These are phyloP conservation scores for Spongia lamella DNA, from an alignment of 37 sponge, comb jelly and placozoan species.

Conservation along the genomic window DNA sequence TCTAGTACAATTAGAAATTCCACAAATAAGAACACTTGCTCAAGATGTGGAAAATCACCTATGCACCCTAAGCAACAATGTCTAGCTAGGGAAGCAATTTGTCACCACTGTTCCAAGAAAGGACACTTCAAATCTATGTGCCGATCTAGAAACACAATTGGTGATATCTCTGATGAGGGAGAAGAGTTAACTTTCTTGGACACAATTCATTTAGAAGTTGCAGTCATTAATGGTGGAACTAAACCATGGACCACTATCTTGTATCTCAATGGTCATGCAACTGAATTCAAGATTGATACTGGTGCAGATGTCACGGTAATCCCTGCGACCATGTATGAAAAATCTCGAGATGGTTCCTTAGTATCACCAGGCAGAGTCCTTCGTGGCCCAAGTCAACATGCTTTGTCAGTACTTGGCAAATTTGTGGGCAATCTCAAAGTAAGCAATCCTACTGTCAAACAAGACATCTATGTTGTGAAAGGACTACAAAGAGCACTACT, in stretches of 20 bases:
- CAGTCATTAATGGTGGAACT: too few species aligned
- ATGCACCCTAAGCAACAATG: too few species aligned
- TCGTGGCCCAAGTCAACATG: not conserved
- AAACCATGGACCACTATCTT: not conserved
- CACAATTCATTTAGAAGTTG: too few species aligned
- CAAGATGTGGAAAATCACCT: too few species aligned
- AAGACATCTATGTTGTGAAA: not conserved
- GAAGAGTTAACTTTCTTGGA: too few species aligned
- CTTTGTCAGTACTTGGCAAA: not conserved
- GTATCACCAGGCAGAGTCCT: not conserved
- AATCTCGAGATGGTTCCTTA: not conserved
- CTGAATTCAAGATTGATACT: not conserved
- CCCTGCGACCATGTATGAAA: not conserved
- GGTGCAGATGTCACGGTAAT: constrained; percentile 1
- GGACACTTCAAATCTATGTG: not conserved
- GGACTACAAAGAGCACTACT: constrained; percentile 1
- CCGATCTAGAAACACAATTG: not conserved
- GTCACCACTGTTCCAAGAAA: too few species aligned
- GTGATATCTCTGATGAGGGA: too few species aligned
- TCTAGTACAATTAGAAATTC: too few species aligned
- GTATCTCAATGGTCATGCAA: not conserved
- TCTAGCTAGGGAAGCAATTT: too few species aligned
- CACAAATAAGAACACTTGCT: too few species aligned
- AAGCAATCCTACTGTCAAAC: not conserved
- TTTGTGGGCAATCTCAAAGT: too few species aligned